Conservation (phyloP, 2,888 invertebrate genomes). For the Stenurella melanura region DNA sequence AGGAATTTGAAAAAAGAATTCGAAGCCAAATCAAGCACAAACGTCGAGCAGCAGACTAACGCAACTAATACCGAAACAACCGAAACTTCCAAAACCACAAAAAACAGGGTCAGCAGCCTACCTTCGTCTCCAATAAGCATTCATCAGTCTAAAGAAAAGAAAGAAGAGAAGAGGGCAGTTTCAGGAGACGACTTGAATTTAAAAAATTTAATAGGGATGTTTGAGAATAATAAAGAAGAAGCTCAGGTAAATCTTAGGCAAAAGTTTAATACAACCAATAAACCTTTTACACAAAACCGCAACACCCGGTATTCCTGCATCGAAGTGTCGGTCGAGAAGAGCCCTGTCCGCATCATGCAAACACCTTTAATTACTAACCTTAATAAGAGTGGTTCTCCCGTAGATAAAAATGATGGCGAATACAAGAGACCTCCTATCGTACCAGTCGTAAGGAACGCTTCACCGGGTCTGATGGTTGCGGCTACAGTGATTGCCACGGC, state of each 20-base stretch:
- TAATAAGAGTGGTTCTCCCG: constrained; percentile 55
- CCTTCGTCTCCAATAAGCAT: constrained; percentile 81
- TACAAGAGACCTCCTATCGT: constrained; percentile 71
- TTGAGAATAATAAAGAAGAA: constrained; percentile 76
- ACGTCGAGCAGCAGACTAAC: constrained; percentile 56
- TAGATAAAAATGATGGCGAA: constrained; percentile 64
- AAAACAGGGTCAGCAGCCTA: constrained; percentile 75
- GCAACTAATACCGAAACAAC: constrained; percentile 46
- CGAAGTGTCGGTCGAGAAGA: constrained; percentile 64
- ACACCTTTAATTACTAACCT: constrained; percentile 65
- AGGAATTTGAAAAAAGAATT: constrained; percentile 91
- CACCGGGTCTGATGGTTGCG: constrained; percentile 76
- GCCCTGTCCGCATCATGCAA: constrained; percentile 58
- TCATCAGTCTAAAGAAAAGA: constrained; percentile 70
- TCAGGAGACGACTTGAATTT: constrained; percentile 81
- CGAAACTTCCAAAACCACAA: constrained; percentile 58
- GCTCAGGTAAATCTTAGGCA: constrained; percentile 63
- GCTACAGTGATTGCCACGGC: constrained; percentile 81
- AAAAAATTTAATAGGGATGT: constrained; percentile 84
- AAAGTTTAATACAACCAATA: constrained; percentile 53
- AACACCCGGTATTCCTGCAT: constrained; percentile 68
- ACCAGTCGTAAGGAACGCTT: constrained; percentile 68
- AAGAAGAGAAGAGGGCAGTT: constrained; percentile 51
- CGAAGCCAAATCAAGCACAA: constrained; percentile 82
- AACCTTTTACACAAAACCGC: constrained; percentile 49